Base-by-base conservation (phyloP, 2,888 invertebrate genomes). In the Pasiphila rectangulata region DNA sequence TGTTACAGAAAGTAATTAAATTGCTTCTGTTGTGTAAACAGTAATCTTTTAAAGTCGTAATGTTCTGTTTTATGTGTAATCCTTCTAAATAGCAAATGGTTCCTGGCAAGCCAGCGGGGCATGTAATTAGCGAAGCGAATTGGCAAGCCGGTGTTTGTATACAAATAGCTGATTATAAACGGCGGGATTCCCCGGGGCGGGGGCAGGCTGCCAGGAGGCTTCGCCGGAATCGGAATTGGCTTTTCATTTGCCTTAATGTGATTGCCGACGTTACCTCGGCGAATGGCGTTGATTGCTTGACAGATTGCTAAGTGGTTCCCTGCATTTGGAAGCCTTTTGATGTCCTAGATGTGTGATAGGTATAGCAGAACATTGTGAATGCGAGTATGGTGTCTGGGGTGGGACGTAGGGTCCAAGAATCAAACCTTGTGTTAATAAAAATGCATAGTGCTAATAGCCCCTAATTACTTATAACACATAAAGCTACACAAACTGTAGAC, bases 121-220 rank as follows among this genome's bases (percentile, higher is more conserved):
- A n/a, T 15, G 24, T 38, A 5, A 49, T 43, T 44, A 36, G 30
- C 39, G 34, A 29, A 29, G 9, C 19, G 4, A 20, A 36, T 10
- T 16, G 36, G 29, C 32, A 16, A 6, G 30, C 20, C 35, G 25
- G 40, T 36, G 37, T 25, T 40, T 45, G 44, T 49, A 45, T 49
- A 45, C 49, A 45, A 45, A 49, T 40, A 32, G 36, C 44, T 49
- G 39, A 39, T 36, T 41, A 39, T 20, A n/a, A 25, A 25, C 12
- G 34, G 43, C 21, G n/a, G n/a, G n/a, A n/a, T n/a, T n/a, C 21
- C 29, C 21, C 27, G 13, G 17, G 36, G 23, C 17, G 2, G 23
- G 6, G 29, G 29, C 29, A 6, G 25, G 3, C 21, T 15, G 17
- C 32, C 20, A 4, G 25, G 5, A 19, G 20, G 10, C 24, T 35